Conservation (phyloP, 2,888 invertebrate species). For the Scaptodrosophila latifasciaeformis region DNA sequence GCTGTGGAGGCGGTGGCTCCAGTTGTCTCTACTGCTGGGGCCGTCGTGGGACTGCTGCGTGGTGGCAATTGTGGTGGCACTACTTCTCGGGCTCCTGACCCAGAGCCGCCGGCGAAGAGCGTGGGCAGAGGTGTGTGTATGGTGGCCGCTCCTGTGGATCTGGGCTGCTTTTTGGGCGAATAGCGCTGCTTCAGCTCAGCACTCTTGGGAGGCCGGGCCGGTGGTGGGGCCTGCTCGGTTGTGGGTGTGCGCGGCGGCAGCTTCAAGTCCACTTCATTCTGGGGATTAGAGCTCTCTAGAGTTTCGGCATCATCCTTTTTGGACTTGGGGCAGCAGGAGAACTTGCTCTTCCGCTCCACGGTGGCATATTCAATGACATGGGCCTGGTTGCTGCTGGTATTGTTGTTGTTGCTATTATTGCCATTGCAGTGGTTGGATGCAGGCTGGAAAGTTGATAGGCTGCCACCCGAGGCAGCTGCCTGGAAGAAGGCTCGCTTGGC, state of each 20-base stretch:
- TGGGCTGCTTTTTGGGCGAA: conserved; percentile 71
- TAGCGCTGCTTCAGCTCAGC: conserved; percentile 74
- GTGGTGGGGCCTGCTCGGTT: conserved; percentile 78
- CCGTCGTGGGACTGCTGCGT: conserved; percentile 48
- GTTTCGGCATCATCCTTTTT: conserved; percentile 76
- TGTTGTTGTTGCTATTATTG: conserved; percentile 5
- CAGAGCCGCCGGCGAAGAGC: background rate
- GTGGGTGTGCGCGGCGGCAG: conserved; percentile 79
- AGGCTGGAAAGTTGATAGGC: conserved; percentile 11
- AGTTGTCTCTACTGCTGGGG: conserved; percentile 35
- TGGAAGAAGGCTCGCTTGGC: conserved; percentile 52
- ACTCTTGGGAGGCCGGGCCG: conserved; percentile 82
- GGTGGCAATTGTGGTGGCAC: conserved; percentile 71
- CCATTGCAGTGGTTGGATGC: conserved; percentile 19
- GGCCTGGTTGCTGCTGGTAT: conserved; percentile 24
- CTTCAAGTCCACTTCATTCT: conserved; percentile 73
- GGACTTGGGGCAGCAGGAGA: conserved; percentile 82
- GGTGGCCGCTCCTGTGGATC: conserved; percentile 45
- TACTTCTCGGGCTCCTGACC: conserved; percentile 21
- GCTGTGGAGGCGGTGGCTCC: conserved; percentile 25
- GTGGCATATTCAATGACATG: conserved; percentile 84
- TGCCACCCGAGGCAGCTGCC: conserved; percentile 47
- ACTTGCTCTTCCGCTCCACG: conserved; percentile 83
- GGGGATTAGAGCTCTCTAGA: background rate
- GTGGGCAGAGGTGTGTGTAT: conserved; percentile 16